Conservation (phyloP, 2,113 vertebrate species). For the Zapus hudsonius region DNA sequence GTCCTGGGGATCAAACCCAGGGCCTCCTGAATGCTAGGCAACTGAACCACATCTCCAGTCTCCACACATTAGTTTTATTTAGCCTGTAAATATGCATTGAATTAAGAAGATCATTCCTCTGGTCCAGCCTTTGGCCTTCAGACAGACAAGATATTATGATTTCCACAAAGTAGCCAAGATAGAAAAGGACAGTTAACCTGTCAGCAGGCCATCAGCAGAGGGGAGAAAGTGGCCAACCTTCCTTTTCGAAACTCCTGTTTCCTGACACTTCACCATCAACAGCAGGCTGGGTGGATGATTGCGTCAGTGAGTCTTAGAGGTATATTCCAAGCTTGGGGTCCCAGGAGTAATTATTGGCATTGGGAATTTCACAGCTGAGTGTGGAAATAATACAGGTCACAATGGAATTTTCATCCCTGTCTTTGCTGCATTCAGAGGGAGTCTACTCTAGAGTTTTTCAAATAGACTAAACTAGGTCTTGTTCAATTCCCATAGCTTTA, state of each 20-base stretch:
- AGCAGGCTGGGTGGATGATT: neutral
- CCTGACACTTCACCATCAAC: neutral
- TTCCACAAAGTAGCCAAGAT: neutral
- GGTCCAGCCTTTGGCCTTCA: neutral
- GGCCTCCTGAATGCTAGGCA: neutral
- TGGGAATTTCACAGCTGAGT: neutral
- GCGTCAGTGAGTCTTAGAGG: neutral
- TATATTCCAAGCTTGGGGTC: neutral
- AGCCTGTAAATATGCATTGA: neutral
- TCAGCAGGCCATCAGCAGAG: neutral
- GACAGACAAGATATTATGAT: neutral
- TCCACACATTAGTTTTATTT: neutral
- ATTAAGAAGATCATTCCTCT: neutral
- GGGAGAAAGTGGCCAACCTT: neutral
- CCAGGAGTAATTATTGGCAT: neutral
- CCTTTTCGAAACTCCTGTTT: neutral
- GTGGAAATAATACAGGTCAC: neutral
- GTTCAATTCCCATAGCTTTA: neutral
- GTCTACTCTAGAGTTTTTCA: neutral
- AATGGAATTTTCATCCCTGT: neutral
- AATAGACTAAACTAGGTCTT: neutral
- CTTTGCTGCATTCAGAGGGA: neutral
- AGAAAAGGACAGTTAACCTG: neutral
- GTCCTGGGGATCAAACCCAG: neutral
- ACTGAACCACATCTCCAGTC: neutral